Evolutionary conservation across 2,113 vertebrate species (phyloP).

Genomic region (Cyphotilapia sp.): DNA sequence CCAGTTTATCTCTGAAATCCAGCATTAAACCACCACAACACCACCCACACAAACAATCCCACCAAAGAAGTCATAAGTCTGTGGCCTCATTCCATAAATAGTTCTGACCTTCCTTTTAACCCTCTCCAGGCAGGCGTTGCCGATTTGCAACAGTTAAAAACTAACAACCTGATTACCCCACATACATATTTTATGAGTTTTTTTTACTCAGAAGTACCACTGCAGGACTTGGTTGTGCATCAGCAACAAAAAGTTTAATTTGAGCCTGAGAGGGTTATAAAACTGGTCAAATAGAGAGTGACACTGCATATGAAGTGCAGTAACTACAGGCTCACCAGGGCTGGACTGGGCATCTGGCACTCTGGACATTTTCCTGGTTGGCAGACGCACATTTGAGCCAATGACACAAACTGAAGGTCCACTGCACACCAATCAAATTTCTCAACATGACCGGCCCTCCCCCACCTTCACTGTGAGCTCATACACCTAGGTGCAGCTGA

Average conservation of each 20-base stretch:
- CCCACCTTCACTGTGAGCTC: neutral
- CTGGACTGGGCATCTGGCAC: neutral
- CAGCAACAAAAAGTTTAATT: neutral
- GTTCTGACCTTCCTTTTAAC: neutral
- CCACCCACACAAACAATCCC: neutral
- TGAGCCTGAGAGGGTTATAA: neutral
- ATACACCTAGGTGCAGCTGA: neutral
- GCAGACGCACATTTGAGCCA: neutral
- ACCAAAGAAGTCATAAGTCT: neutral
- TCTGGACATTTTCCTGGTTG: neutral
- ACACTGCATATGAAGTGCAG: neutral
- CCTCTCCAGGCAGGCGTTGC: neutral
- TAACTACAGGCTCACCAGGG: neutral
- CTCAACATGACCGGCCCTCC: neutral
- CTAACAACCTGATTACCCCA: neutral
- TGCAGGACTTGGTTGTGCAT: neutral
- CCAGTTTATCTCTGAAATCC: neutral
- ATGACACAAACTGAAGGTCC: neutral
- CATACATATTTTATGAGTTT: rapidly evolving
- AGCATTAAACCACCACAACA: neutral
- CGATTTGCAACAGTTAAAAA: neutral
- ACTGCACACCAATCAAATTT: neutral
- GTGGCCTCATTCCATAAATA: neutral
- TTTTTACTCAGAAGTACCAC: neutral
- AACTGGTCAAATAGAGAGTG: neutral